phyloP scores from a whole-genome alignment of 2,113 vertebrate species.

The Odontophorus gujanensis region DNA sequence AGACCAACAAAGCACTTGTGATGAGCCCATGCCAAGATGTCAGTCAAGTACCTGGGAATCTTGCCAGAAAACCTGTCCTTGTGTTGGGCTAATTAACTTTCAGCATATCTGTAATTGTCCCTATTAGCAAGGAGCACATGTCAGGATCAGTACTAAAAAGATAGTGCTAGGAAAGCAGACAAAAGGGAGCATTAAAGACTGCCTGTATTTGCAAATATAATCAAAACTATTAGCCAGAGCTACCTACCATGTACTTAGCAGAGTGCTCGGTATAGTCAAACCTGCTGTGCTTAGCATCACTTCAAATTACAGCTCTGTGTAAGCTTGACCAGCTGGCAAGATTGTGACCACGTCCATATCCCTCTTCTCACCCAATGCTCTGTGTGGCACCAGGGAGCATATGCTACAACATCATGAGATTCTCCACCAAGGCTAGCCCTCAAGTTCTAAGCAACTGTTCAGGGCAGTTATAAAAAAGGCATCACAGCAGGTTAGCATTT shows the following conservation, averaged over 20 bases:
- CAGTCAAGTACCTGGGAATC: conserved; percentile 39
- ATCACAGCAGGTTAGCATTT: not conserved
- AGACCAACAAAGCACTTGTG: not conserved
- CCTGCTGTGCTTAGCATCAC: not conserved
- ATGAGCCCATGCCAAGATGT: conserved; percentile 45
- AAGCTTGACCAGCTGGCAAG: conserved; percentile 16
- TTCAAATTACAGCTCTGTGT: not conserved
- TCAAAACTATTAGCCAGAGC: not conserved
- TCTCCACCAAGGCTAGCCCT: not conserved
- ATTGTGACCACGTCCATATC: not conserved
- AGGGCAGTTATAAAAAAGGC: not conserved
- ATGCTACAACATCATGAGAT: conserved; percentile 19
- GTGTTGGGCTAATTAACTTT: conserved; percentile 36
- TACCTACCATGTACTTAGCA: not conserved
- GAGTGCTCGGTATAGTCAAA: not conserved
- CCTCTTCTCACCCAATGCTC: not conserved
- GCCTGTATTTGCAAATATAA: not conserved
- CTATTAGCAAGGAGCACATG: not conserved
- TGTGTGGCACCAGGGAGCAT: conserved; percentile 6
- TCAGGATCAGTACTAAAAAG: not conserved
- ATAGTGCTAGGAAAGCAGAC: not conserved
- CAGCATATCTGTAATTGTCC: not conserved
- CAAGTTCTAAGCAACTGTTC: not conserved
- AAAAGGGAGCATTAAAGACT: not conserved
- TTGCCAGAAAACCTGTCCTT: conserved; percentile 31